Evolutionary conservation across 2,888 invertebrate species (phyloP).

Genomic region (Clepsis dumicolana): DNA sequence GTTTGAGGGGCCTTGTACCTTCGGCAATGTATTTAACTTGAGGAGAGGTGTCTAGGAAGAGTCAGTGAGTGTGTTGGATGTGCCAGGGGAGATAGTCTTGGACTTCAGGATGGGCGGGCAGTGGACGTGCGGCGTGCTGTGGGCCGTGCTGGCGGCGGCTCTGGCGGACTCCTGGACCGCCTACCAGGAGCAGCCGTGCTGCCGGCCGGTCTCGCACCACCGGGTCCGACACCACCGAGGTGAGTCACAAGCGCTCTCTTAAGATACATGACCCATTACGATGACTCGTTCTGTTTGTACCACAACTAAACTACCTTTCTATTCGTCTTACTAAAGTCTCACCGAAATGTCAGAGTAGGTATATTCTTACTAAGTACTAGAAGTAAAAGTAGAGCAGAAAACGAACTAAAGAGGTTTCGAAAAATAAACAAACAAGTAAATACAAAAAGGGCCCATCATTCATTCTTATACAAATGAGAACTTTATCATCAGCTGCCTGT

Average conservation of each 20-base stretch:
- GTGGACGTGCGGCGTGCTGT: constrained; percentile 70
- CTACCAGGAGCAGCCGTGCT: constrained; percentile 89
- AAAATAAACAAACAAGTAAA: background rate
- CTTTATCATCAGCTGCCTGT: background rate
- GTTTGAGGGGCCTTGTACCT: constrained; percentile 55
- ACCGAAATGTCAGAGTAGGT: no score
- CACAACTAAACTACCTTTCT: background rate
- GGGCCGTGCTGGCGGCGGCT: constrained; percentile 75
- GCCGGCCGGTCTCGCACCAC: constrained; percentile 85
- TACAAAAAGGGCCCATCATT: background rate
- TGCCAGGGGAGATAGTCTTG: constrained; percentile 53
- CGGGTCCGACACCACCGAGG: constrained; percentile 89
- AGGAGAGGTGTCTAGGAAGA: constrained; percentile 49
- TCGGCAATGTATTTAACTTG: constrained; percentile 55
- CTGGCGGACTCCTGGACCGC: constrained; percentile 88
- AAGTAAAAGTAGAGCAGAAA: background rate
- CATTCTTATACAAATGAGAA: constrained; percentile 2
- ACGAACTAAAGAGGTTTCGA: background rate
- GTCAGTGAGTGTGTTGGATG: constrained; percentile 64
- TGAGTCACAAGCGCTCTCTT: constrained; percentile 58
- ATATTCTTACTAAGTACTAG: no score
- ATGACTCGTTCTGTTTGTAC: background rate
- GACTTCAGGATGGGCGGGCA: constrained; percentile 65
- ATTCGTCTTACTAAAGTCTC: background rate
- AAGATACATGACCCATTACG: background rate